These are phyloP conservation scores for Anas platyrhynchos DNA, from an alignment of 2,113 vertebrate genomes.

Conservation along the genomic window DNA sequence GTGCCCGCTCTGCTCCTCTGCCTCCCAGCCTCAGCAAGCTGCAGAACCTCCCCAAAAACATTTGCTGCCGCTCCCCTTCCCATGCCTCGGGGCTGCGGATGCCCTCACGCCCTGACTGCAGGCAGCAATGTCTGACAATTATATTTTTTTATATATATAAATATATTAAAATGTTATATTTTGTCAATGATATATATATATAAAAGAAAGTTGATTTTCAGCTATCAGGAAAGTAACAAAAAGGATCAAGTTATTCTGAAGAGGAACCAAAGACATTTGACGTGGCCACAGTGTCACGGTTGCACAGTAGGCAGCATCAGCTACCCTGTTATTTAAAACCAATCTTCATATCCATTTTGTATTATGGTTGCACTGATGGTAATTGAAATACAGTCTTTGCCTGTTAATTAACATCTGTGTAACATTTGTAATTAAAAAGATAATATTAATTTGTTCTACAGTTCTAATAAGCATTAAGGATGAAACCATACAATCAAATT, in stretches of 20 bases:
- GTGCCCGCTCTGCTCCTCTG: too few species aligned
- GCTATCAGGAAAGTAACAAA: neutral
- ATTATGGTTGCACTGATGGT: neutral
- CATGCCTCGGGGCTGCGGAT: neutral
- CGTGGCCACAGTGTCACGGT: accelerated
- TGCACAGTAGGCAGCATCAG: neutral
- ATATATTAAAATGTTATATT: too few species aligned
- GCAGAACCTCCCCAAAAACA: neutral
- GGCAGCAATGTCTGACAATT: neutral
- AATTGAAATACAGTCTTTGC: neutral
- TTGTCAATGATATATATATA: neutral
- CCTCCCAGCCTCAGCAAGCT: neutral
- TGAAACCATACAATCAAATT: neutral
- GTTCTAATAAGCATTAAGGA: neutral
- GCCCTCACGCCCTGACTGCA: neutral
- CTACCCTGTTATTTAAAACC: neutral
- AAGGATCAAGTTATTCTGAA: neutral
- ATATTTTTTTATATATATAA: neutral
- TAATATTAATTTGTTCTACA: neutral
- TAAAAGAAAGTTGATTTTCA: neutral
- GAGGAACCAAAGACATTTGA: neutral
- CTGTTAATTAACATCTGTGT: slow-evolving; percentile 14
- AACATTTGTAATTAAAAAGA: slow-evolving; percentile 25
- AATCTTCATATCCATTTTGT: neutral
- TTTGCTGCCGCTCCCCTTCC: neutral